These are phyloP conservation scores for Mycetomoellerius zeteki DNA, from an alignment of 1,140 invertebrate species.

Conservation along the genomic window DNA sequence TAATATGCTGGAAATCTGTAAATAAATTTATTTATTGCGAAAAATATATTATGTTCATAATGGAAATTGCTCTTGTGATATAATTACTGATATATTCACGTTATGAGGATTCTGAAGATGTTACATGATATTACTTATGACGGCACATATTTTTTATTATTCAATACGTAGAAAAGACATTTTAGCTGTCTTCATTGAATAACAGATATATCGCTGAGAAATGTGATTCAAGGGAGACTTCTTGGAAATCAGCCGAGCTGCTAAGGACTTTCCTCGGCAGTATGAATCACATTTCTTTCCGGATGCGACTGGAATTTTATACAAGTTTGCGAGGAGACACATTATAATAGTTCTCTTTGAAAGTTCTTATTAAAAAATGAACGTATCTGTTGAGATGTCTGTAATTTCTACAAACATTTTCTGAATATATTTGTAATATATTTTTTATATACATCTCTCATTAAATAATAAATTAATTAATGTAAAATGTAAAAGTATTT, in stretches of 20 bases:
- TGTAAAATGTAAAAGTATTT: not conserved
- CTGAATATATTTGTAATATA: too few species aligned
- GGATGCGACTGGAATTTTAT: not conserved
- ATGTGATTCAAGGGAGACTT: constrained; percentile 38
- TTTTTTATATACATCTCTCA: not conserved
- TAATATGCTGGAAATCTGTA: too few species aligned
- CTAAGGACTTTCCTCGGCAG: not conserved
- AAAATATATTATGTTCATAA: not conserved
- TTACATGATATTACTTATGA: not conserved
- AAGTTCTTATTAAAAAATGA: not conserved
- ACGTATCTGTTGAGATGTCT: not conserved
- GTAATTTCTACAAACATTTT: not conserved
- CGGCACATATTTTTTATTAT: not conserved
- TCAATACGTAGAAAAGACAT: not conserved
- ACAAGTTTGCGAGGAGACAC: not conserved
- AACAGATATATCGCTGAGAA: constrained; percentile 8
- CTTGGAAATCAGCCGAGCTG: not conserved
- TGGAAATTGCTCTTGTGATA: not conserved
- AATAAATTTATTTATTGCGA: too few species aligned
- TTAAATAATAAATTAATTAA: not conserved
- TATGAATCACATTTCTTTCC: constrained; percentile 30
- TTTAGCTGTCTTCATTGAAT: not conserved
- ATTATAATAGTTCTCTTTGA: not conserved
- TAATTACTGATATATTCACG: not conserved
- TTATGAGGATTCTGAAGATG: not conserved